Evolutionary conservation across 2,888 invertebrate species (phyloP).

Genomic region (Pammene aurita): DNA sequence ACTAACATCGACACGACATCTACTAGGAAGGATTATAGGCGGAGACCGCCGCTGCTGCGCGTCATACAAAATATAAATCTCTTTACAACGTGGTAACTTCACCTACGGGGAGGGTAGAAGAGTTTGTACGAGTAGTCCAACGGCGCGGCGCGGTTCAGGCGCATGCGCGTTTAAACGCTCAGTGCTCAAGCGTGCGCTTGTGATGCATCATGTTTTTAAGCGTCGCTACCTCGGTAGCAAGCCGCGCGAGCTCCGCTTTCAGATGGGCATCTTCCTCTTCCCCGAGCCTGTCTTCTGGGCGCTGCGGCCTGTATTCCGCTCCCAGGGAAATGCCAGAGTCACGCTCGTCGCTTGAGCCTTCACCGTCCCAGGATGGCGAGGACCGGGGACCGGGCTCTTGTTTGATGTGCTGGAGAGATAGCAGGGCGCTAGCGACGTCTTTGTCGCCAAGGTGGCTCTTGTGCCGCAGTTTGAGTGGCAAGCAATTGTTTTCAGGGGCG

Average conservation of each 20-base stretch:
- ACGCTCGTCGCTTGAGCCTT: conserved; percentile 94
- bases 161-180: conserved; percentile 59
- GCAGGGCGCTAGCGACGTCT: conserved; percentile 92
- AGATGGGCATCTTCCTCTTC: conserved; percentile 89
- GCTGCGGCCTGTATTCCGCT: conserved; percentile 84
- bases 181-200: conserved; percentile 79
- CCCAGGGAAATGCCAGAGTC: conserved; percentile 95
- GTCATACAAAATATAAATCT: conserved; percentile 71
- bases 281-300: conserved; percentile 67
- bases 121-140: conserved; percentile 71
- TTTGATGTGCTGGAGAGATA: conserved; percentile 93
- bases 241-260: conserved; percentile 92
- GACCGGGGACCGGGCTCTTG: conserved; percentile 92
- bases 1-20: conserved; percentile 69
- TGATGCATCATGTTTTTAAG: conserved; percentile 92
- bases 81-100: conserved; percentile 81
- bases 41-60: conserved; percentile 79
- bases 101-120: conserved; percentile 68
- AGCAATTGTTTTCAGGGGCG: conserved; percentile 88
- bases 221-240: conserved; percentile 95
- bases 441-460: conserved; percentile 95
- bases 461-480: conserved; percentile 95
- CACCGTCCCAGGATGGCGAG: conserved; percentile 93
- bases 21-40: conserved; percentile 80
- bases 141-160: conserved; percentile 61